Base-by-base conservation (phyloP, 2,888 invertebrate genomes). In the Tinea semifulvella region DNA sequence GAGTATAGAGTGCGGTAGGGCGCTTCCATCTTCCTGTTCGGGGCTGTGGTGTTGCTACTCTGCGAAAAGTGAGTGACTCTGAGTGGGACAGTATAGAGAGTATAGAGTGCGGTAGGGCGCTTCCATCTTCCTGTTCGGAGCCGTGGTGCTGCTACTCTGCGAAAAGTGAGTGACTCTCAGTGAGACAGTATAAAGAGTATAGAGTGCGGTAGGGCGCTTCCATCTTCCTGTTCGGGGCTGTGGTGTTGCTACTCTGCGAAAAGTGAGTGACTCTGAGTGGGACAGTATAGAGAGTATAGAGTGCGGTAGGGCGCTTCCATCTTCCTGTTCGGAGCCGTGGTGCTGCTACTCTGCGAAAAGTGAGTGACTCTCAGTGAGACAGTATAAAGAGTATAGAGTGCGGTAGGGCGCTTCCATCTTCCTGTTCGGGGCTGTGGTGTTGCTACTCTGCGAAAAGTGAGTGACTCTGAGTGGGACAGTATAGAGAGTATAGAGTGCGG, bases 241-340 rank as follows among this genome's bases (percentile, higher is more conserved):
- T 96, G 3, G 89, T 98, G 48, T 84, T 98, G 53, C 84, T 98
- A 60, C 87, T 97, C n/a, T n/a, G n/a, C n/a, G n/a, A n/a, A n/a
- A n/a, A n/a, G n/a, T n/a, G n/a, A n/a, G n/a, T n/a, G n/a, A n/a
- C n/a, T n/a, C n/a, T n/a, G n/a, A n/a, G n/a, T n/a, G n/a, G n/a
- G n/a, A n/a, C n/a, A n/a, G n/a, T n/a, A n/a, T n/a, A n/a, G 97
- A 96, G 96, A 97, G 38, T 98, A 98, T 69, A 97, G 98, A 42
- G 93, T 98, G 18, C 97, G 96, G 11, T 98, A 98, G 97, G 97
- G 96, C 52, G 94, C 96, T 35, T 94, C 95, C 59, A 94, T 97
- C 63, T 96, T 98, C 82, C 85, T 96, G 42, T 94, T 97, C 70
- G 96, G 96, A 38, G 96, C 94, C 46, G 94, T 96, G 3, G 89